These are phyloP conservation scores for Pseudochirops cupreus DNA, from an alignment of 2,797 vertebrate genomes.

Conservation along the genomic window DNA sequence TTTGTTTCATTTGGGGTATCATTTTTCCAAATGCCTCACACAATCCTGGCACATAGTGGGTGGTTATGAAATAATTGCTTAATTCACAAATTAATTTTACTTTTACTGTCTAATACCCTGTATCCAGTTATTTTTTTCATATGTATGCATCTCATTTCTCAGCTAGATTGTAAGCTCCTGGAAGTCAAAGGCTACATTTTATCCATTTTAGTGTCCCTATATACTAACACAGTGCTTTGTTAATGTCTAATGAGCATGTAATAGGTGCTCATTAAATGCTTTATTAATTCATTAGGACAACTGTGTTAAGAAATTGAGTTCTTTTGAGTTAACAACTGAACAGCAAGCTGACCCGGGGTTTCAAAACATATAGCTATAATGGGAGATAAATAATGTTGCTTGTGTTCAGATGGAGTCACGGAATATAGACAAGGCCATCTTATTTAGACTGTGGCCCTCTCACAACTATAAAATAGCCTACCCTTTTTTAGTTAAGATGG, in stretches of 20 bases:
- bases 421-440: not conserved
- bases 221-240: not conserved
- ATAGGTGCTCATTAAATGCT: not conserved
- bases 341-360: not conserved
- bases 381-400: not conserved
- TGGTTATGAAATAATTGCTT: not conserved
- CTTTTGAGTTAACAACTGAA: not conserved
- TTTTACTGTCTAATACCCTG: slow-evolving; percentile 15
- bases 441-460: not conserved
- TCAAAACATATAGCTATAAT: not conserved
- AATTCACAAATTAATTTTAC: slow-evolving; percentile 2
- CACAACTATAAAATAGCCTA: not conserved
- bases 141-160: not conserved
- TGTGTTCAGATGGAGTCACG: not conserved
- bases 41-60: not conserved
- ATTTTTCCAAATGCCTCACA: not conserved
- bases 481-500: not conserved
- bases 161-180: slow-evolving; percentile 11
- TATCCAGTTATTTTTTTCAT: not conserved
- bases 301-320: not conserved
- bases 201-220: not conserved
- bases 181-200: not conserved
- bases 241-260: too few species aligned
- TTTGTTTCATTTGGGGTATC: not conserved
- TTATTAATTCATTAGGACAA: slow-evolving; percentile 3